A percentile compares a stretch with the other conserved stretches of the same genome.
Conservation (phyloP, 2,888 invertebrate species). For the Stictocephala bisonia region DNA sequence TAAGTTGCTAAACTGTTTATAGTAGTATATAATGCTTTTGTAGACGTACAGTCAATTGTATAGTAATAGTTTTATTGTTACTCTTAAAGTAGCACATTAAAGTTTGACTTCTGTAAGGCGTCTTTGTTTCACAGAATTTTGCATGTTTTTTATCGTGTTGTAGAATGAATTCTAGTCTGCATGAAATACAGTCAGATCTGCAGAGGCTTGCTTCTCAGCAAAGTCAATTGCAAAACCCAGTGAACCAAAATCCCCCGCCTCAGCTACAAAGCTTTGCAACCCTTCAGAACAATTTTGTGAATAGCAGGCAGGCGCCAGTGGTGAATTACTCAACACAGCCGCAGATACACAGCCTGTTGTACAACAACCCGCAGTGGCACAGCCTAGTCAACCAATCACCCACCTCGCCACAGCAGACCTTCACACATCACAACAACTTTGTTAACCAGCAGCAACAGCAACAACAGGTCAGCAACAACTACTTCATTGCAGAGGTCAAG, state of each 20-base stretch:
- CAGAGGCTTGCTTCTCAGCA: slow-evolving; percentile 88
- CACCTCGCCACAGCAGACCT: slow-evolving; percentile 66
- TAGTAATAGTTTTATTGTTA: too few relatives aligned
- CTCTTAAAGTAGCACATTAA: too few relatives aligned
- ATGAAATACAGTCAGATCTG: slow-evolving; percentile 94
- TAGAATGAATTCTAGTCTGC: slow-evolving; percentile 81
- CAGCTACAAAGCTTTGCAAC: slow-evolving; percentile 63
- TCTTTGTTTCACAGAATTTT: too few relatives aligned
- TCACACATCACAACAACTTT: slow-evolving; percentile 57
- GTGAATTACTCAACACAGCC: slow-evolving; percentile 32
- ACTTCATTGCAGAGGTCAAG: too few relatives aligned
- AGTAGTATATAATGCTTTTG: too few relatives aligned
- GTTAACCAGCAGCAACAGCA: slow-evolving; percentile 48
- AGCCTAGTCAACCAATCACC: slow-evolving; percentile 54
- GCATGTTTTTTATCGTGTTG: too few relatives aligned
- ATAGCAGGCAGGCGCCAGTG: slow-evolving; percentile 1
- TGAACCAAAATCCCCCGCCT: background rate
- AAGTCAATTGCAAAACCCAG: slow-evolving; percentile 73
- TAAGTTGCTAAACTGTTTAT: too few relatives aligned
- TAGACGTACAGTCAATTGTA: too few relatives aligned
- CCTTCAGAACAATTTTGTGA: slow-evolving; percentile 60
- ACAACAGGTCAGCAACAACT: too few relatives aligned
- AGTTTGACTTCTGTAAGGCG: too few relatives aligned
- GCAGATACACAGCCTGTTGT: slow-evolving; percentile 55
- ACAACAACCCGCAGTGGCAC: slow-evolving; percentile 55